Base-by-base conservation (phyloP, 2,888 invertebrate genomes). In the Synanthedon andrenaeformis region DNA sequence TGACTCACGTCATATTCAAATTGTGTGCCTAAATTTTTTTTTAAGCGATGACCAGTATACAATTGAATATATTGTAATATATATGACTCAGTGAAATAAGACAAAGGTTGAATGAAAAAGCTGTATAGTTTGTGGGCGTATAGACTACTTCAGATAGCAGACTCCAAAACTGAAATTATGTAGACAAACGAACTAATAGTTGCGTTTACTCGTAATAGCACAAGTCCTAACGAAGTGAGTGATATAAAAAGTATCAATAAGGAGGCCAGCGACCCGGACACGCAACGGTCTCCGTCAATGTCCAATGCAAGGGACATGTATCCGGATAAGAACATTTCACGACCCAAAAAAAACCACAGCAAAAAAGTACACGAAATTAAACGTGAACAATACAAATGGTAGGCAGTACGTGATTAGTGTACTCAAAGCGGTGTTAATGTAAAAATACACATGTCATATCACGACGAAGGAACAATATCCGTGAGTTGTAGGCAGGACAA, bases 201-300 rank as follows among this genome's bases (percentile, higher is more conserved):
- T 4, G 23, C 35, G 35, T 35, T 35, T 35, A 35, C 10, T 35
- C 35, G 35, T 35, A 10, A 35, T 35, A 35, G 35, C 35, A 35
- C 35, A 35, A 35, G 35, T 35, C 35, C 35, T 35, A 35, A 10
- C 10, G 35, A 35, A 35, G 35, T 35, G 35, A 45, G 45, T 12
- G 45, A n/a, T 13, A 12, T 13, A 45, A 45, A 45, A 45, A 45
- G 42, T 45, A 45, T 54, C 52, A 61, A 55, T 23, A 56, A 63
- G 62, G 58, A 64, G 70, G 62, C 59, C 70, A 67, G 57, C 59
- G 74, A 75, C 74, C 76, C 73, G 74, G 74, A 74, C 64, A 53
- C 61, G 57, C 62, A 64, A 63, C 64, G 59, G 64, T 66, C 62
- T 62, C 42, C 10, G 35, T 35, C 35, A 35, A 66, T 49, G 49